Percentiles rank a stretch among this genome's conserved stretches.
These are phyloP conservation scores for Pycnomerus fuliginosus DNA, from an alignment of 2,888 invertebrate genomes.

Conservation along the genomic window DNA sequence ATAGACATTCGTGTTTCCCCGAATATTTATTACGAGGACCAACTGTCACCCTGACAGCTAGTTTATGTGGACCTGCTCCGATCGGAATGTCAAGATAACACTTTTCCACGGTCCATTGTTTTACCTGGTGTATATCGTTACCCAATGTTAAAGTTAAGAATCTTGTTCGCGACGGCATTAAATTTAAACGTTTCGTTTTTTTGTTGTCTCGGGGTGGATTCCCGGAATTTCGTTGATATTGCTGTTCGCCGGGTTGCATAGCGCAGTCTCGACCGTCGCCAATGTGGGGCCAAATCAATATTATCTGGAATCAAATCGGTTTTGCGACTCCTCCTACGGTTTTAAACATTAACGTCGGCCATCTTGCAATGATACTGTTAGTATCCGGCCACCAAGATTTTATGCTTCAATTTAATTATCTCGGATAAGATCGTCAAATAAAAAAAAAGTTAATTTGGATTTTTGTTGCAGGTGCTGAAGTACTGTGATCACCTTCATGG, in stretches of 20 bases:
- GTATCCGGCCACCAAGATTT: background rate
- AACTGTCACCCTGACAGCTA: slow-evolving; percentile 51
- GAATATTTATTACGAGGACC: slow-evolving; percentile 42
- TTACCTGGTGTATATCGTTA: too few relatives aligned
- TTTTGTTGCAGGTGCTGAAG: slow-evolving; percentile 78
- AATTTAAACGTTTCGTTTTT: too few relatives aligned
- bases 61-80: slow-evolving; percentile 51
- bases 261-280: slow-evolving; percentile 23
- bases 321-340: slow-evolving; percentile 27
- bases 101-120: slow-evolving; percentile 49
- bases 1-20: too few relatives aligned
- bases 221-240: slow-evolving; percentile 10
- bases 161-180: too few relatives aligned
- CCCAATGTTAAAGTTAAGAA: too few relatives aligned
- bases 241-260: slow-evolving; percentile 6
- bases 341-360: slow-evolving; percentile 20
- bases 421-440: too few relatives aligned
- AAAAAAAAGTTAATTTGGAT: slow-evolving; percentile 8
- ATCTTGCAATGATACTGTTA: slow-evolving; percentile 21
- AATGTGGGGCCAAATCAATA: slow-evolving; percentile 34
- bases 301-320: slow-evolving; percentile 31
- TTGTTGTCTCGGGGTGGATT: slow-evolving; percentile 5
- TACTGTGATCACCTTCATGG: slow-evolving; percentile 99
- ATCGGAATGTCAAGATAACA: slow-evolving; percentile 52
- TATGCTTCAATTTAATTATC: background rate